Conservation (phyloP, 2,888 invertebrate genomes). For the Perizoma flavofasciatum region DNA sequence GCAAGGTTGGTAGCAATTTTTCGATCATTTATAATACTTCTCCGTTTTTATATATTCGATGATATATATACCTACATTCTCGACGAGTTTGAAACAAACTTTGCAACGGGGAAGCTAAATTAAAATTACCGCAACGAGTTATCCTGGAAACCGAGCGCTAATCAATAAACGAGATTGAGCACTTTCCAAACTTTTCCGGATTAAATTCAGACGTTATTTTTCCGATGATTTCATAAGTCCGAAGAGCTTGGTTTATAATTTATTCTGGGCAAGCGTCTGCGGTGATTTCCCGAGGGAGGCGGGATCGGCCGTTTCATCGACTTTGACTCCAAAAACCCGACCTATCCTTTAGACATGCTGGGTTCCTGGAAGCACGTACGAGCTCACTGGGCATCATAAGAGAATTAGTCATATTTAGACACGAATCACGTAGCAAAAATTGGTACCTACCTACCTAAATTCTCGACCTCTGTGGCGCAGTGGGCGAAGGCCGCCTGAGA, state of each 20-base stretch:
- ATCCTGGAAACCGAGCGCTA: conserved; percentile 20
- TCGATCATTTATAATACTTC: too few relatives aligned
- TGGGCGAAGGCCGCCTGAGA: too few relatives aligned
- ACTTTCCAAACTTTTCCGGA: conserved; percentile 24
- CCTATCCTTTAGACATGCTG: conserved; percentile 9
- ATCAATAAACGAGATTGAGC: conserved; percentile 30
- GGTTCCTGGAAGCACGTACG: conserved; percentile 9
- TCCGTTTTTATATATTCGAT: too few relatives aligned
- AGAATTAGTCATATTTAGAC: conserved; percentile 19
- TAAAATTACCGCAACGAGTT: conserved; percentile 27
- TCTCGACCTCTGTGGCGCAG: too few relatives aligned
- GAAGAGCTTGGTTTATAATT: conserved; percentile 30
- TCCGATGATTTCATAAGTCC: conserved; percentile 20
- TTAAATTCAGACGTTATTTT: conserved; percentile 23
- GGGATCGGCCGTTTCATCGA: conserved; percentile 16
- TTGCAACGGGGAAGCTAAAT: conserved; percentile 16
- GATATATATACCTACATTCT: not conserved
- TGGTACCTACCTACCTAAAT: too few relatives aligned
- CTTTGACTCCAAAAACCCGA: not conserved
- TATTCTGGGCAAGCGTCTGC: conserved; percentile 35
- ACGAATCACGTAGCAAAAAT: conserved; percentile 25
- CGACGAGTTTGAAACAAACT: conserved; percentile 21
- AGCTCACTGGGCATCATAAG: not conserved
- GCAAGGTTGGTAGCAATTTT: too few relatives aligned
- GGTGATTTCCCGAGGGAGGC: conserved; percentile 40